These are phyloP conservation scores for Limosa lapponica DNA, from an alignment of 2,797 vertebrate genomes.

Conservation along the genomic window DNA sequence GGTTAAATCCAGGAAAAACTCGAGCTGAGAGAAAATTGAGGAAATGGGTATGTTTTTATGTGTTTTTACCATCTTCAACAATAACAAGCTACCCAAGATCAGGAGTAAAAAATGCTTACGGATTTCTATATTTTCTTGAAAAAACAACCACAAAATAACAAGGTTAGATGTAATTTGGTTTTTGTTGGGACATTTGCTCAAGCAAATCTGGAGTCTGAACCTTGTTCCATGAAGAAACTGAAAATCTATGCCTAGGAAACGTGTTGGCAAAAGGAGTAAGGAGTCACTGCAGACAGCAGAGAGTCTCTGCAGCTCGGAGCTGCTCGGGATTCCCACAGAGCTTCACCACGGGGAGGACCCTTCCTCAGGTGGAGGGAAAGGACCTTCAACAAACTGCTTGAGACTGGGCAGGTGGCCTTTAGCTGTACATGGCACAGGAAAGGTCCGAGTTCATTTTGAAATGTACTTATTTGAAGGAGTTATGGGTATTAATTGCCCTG, in stretches of 20 bases:
- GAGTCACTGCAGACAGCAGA: not conserved
- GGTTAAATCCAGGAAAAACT: not conserved
- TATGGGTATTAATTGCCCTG: not conserved
- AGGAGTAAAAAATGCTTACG: not conserved
- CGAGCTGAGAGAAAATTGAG: not conserved
- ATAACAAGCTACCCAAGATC: not conserved
- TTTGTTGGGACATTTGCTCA: not conserved
- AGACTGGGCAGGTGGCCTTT: not conserved
- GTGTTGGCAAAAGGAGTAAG: not conserved
- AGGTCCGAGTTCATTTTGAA: not conserved
- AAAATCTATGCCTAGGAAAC: not conserved
- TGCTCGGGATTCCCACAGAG: not conserved
- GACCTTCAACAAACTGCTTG: not conserved
- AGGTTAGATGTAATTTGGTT: not conserved
- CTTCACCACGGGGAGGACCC: not conserved
- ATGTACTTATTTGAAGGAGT: not conserved
- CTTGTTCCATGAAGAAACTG: not conserved
- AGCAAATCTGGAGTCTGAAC: not conserved
- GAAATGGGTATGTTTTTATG: not conserved
- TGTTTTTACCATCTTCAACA: not conserved
- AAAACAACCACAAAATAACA: not conserved
- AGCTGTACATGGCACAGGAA: not conserved
- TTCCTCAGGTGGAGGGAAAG: not conserved
- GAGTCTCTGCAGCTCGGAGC: rapidly evolving
- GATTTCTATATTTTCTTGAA: not conserved